Percentiles rank a stretch among this genome's conserved stretches.
These are phyloP conservation scores for Heterocephalus glaber DNA, from an alignment of 2,113 vertebrate species.

Conservation along the genomic window DNA sequence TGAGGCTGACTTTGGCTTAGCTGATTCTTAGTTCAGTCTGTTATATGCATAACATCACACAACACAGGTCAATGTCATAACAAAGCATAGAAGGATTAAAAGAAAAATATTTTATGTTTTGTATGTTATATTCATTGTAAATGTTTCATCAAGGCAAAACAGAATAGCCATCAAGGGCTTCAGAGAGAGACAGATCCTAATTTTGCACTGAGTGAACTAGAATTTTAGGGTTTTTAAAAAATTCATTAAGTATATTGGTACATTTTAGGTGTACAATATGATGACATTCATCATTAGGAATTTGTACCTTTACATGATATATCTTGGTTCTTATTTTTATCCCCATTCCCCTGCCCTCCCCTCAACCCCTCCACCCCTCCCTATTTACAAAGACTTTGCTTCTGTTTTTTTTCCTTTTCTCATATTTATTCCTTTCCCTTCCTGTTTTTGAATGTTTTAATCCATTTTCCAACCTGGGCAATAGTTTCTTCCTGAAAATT, in stretches of 20 bases:
- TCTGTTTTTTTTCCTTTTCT: too few relatives aligned
- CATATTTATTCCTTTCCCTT: too few relatives aligned
- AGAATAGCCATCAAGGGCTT: background rate
- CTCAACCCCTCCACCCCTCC: too few relatives aligned
- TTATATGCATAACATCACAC: background rate
- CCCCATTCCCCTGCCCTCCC: too few relatives aligned
- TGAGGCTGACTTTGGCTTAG: background rate
- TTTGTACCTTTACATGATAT: too few relatives aligned
- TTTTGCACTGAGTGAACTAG: background rate
- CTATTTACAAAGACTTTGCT: too few relatives aligned
- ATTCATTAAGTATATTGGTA: too few relatives aligned
- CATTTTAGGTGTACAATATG: too few relatives aligned
- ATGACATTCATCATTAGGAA: too few relatives aligned
- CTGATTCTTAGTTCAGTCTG: background rate
- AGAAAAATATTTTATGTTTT: background rate
- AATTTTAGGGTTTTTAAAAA: background rate
- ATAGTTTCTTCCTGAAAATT: conserved; percentile 24
- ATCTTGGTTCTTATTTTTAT: too few relatives aligned
- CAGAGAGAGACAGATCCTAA: background rate
- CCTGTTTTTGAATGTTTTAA: background rate
- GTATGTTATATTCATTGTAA: background rate
- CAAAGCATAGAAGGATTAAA: background rate
- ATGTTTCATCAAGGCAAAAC: background rate
- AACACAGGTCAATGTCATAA: background rate
- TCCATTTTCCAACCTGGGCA: background rate